These are phyloP conservation scores for Notothenia coriiceps DNA, from an alignment of 2,113 vertebrate genomes.

Conservation along the genomic window DNA sequence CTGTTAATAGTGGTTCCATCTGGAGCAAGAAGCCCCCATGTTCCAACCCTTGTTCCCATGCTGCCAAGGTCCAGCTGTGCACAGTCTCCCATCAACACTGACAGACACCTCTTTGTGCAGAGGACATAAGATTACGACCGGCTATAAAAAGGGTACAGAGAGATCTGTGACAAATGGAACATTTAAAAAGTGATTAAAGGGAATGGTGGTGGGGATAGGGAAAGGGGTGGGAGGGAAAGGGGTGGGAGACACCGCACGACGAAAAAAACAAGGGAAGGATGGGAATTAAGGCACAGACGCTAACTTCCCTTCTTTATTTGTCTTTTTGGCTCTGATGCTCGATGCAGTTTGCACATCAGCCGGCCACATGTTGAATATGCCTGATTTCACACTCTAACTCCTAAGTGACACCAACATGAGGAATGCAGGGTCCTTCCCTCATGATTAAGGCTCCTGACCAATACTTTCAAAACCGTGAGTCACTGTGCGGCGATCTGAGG, in stretches of 20 bases:
- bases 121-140: slow-evolving; percentile 40
- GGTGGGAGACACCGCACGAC: not conserved
- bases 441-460: slow-evolving; percentile 48
- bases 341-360: slow-evolving; percentile 34
- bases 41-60: slow-evolving; percentile 54
- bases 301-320: slow-evolving; percentile 12
- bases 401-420: slow-evolving; percentile 42
- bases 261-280: not conserved
- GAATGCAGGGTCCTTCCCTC: slow-evolving; percentile 41
- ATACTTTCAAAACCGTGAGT: slow-evolving; percentile 58
- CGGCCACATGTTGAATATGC: slow-evolving; percentile 41
- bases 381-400: slow-evolving; percentile 42
- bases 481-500: slow-evolving; percentile 56
- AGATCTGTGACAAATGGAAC: slow-evolving; percentile 46
- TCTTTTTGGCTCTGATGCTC: slow-evolving; percentile 13
- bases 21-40: slow-evolving; percentile 34
- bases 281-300: slow-evolving; percentile 5
- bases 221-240: not conserved
- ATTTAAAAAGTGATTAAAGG: slow-evolving; percentile 46
- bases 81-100: slow-evolving; percentile 55
- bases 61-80: slow-evolving; percentile 68
- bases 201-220: not conserved
- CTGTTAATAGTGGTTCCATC: slow-evolving; percentile 53
- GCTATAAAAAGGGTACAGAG: slow-evolving; percentile 39
- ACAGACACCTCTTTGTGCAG: slow-evolving; percentile 73